Percentiles rank a stretch among this genome's conserved stretches.
These are phyloP conservation scores for Sycophila texana DNA, from an alignment of 2,888 invertebrate genomes.

Conservation along the genomic window DNA sequence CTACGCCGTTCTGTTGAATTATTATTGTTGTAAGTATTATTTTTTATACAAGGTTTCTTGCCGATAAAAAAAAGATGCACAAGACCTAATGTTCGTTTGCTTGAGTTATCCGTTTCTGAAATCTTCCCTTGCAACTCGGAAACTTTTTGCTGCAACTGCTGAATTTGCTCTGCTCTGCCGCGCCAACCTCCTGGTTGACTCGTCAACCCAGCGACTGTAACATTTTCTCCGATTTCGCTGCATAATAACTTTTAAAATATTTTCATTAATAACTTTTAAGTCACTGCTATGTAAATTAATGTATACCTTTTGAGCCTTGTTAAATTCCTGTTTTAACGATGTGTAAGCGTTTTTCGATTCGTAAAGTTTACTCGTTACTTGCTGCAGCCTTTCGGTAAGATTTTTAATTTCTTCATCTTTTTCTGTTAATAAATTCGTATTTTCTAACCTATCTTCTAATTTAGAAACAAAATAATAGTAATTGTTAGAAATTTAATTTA, in stretches of 20 bases:
- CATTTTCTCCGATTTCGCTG: constrained; percentile 86
- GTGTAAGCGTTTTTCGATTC: constrained; percentile 84
- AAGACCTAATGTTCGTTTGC: constrained; percentile 40
- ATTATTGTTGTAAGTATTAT: neutral
- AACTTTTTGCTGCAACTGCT: constrained; percentile 82
- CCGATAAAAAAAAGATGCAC: neutral
- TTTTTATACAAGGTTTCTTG: neutral
- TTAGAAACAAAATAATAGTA: neutral
- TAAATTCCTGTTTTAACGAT: constrained; percentile 83
- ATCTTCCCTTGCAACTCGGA: constrained; percentile 79
- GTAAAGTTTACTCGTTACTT: constrained; percentile 80
- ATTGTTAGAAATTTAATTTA: neutral
- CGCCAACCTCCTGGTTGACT: constrained; percentile 82
- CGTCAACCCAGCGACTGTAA: constrained; percentile 80
- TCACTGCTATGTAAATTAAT: neutral
- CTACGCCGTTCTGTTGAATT: constrained; percentile 38
- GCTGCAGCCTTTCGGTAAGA: constrained; percentile 80
- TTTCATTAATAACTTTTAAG: neutral
- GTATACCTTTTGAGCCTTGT: constrained; percentile 81
- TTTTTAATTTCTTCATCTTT: constrained; percentile 79
- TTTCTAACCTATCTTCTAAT: neutral
- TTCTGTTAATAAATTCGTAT: constrained; percentile 43
- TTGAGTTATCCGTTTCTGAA: constrained; percentile 1
- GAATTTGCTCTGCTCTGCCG: constrained; percentile 86
- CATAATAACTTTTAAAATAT: constrained; percentile 77